Evolutionary conservation across 2,113 vertebrate species (phyloP).

Genomic region (human (Homo sapiens)): DNA sequence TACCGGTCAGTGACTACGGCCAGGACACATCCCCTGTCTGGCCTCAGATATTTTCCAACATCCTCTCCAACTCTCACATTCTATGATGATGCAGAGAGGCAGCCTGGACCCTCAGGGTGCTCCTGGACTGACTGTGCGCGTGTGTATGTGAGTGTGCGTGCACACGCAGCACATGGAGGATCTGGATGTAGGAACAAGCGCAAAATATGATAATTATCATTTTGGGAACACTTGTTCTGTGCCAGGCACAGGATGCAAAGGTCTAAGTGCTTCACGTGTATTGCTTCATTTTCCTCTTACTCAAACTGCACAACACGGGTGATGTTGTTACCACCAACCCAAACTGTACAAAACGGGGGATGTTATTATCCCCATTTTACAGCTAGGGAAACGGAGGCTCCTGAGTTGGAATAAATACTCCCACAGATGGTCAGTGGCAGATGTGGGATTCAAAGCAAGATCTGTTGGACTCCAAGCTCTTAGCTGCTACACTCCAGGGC

Average conservation of each 20-base stretch:
- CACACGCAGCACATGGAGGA: rapidly evolving
- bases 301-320: no score
- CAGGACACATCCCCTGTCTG: not conserved
- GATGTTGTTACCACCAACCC: not conserved
- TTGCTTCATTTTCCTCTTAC: not conserved
- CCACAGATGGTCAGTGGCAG: no score
- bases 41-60: conserved; percentile 32
- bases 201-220: rapidly evolving
- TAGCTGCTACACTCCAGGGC: not conserved
- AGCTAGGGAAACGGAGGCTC: not conserved
- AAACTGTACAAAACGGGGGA: not conserved
- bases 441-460: not conserved
- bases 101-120: not conserved
- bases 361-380: not conserved
- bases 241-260: not conserved
- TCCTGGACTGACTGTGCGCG: not conserved
- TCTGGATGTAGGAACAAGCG: not conserved
- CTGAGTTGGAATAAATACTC: not conserved
- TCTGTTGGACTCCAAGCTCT: not conserved
- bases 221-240: not conserved
- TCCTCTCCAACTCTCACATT: not conserved
- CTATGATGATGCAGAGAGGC: not conserved
- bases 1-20: not conserved
- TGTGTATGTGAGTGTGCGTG: rapidly evolving
- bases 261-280: rapidly evolving